Conservation (phyloP, 2,888 invertebrate species). For the Leuctra nigra region DNA sequence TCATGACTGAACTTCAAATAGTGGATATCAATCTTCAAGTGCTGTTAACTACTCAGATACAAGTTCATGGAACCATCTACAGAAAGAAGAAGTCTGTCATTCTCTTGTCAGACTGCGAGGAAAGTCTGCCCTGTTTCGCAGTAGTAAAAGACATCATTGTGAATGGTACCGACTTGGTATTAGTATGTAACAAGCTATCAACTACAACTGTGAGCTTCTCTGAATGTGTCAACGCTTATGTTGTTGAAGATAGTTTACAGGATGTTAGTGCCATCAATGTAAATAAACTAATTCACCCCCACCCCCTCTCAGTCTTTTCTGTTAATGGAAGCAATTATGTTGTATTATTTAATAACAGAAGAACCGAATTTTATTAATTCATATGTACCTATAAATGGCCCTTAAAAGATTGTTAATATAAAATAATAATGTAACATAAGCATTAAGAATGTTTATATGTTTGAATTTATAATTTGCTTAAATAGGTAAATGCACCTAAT, state of each 20-base stretch:
- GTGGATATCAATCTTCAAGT: neutral
- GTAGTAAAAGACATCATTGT: slow-evolving; percentile 28
- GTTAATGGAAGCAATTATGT: neutral
- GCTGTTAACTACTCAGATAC: neutral
- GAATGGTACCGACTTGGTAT: slow-evolving; percentile 21
- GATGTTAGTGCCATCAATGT: neutral
- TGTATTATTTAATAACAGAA: neutral
- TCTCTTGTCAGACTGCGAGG: neutral
- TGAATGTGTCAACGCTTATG: neutral
- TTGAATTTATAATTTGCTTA: too few species aligned
- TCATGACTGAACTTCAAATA: neutral
- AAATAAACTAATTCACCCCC: neutral
- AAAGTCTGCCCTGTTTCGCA: slow-evolving; percentile 27
- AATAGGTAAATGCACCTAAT: too few species aligned
- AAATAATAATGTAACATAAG: too few species aligned
- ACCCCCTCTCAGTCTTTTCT: slow-evolving; percentile 17
- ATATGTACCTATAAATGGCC: too few species aligned
- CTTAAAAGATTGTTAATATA: too few species aligned
- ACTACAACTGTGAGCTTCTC: neutral
- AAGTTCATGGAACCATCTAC: slow-evolving; percentile 6
- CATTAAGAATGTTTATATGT: too few species aligned
- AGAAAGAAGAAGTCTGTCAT: neutral
- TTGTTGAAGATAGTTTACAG: neutral
- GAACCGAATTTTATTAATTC: neutral
- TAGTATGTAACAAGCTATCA: neutral